A percentile compares a stretch with the other conserved stretches of the same genome.
Evolutionary conservation across 1,140 invertebrate genomes (phyloP).

Genomic region (Scaptomyza graminum): DNA sequence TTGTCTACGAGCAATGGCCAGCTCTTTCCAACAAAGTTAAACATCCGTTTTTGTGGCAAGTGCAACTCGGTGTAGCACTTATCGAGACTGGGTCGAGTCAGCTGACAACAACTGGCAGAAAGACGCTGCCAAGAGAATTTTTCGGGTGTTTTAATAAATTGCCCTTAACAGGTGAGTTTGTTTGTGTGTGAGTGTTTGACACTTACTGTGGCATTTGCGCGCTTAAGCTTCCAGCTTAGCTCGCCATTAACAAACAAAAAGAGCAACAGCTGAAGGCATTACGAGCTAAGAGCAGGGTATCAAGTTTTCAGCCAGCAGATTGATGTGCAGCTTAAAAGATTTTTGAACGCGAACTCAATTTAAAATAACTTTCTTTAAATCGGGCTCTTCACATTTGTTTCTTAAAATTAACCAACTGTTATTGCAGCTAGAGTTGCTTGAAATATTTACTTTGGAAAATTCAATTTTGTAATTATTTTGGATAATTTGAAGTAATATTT

Average conservation of each 20-base stretch:
- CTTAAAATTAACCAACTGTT: no score
- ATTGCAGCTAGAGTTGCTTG: no score
- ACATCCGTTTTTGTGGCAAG: conserved; percentile 33
- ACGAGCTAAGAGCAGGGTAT: not conserved
- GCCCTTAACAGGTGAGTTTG: not conserved
- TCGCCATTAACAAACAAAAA: conserved; percentile 13
- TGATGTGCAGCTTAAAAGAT: not conserved
- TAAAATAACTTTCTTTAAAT: not conserved
- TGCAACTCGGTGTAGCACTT: conserved; percentile 36
- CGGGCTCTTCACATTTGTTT: no score
- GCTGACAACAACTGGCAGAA: conserved; percentile 49
- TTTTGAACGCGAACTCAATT: not conserved
- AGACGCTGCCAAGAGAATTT: conserved; percentile 31
- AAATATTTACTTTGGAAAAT: no score
- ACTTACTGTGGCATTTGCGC: conserved; percentile 58
- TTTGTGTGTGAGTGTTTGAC: not conserved
- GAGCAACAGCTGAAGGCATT: conserved; percentile 26
- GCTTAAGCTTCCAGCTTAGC: conserved; percentile 32
- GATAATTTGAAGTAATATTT: no score
- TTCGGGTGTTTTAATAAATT: not conserved
- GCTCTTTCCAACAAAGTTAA: conserved; percentile 49
- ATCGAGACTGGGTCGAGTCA: conserved; percentile 60
- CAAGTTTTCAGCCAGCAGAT: not conserved
- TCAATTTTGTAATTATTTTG: no score
- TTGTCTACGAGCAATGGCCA: conserved; percentile 53